Base-by-base conservation (phyloP, 2,888 invertebrate species). In the Phengaris alcon region DNA sequence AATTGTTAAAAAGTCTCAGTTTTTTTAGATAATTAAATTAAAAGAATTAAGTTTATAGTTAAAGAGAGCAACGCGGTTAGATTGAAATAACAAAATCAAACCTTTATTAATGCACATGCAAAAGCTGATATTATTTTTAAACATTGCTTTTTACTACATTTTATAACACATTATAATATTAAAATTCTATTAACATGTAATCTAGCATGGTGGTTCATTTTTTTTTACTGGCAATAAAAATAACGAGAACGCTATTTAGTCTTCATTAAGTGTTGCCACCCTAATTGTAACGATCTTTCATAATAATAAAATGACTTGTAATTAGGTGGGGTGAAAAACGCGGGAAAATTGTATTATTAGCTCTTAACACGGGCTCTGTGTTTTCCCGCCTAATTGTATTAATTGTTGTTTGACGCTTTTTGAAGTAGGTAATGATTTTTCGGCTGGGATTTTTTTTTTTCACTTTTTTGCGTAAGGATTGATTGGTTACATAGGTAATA, bases 281-380 rank as follows among this genome's bases (percentile, higher is more conserved):
- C 85, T 90, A 89, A 90, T 90, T 89, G 86, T 88, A 87, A 88
- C 87, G 88, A 88, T 87, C 88, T 86, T 83, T 86, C 90, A 89
- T 90, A 91, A 91, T 93, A 92, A 90, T 90, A 89, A 90, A 90
- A 87, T 85, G 89, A 86, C 85, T 88, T 86, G 87, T 91, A 91
- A 91, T 91, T 93, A 91, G 90, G 84, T 84, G 81, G 90, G 90
- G 93, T 91, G 86, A 90, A 90, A 92, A 91, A 91, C 84, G 84
- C 87, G 86, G 87, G 87, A 87, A 91, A 91, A 92, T 91, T 88
- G 83, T 88, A 87, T 93, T 90, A 90, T 87, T 87, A 84, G 82
- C 84, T 85, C 87, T 88, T 90, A 90, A 88, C 87, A 85, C 84
- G 88, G 84, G 6, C 48, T 6, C 87, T 81, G 86, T 90, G 88